phyloP scores from a whole-genome alignment of 2,888 invertebrate genomes.

The Spodoptera littoralis region DNA sequence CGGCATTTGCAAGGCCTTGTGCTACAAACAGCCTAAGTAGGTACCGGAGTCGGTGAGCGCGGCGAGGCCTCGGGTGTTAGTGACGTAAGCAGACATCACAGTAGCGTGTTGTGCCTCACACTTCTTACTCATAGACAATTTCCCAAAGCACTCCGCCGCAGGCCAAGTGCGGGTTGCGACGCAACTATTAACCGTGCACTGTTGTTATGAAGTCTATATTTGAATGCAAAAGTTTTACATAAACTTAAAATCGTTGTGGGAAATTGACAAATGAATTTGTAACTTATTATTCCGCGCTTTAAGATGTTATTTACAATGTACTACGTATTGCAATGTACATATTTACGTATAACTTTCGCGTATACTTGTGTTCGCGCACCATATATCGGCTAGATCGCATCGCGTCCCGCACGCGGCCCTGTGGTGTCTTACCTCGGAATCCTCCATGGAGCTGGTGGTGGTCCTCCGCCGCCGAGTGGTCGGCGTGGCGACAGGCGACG shows the following conservation, averaged over 20 bases:
- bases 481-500: constrained; percentile 69
- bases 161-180: constrained; percentile 61
- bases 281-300: not conserved
- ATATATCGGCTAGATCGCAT: constrained; percentile 59
- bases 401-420: constrained; percentile 62
- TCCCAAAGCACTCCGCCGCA: constrained; percentile 73
- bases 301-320: constrained; percentile 1
- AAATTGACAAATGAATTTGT: not conserved
- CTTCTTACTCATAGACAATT: constrained; percentile 78
- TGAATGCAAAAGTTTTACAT: constrained; percentile 17
- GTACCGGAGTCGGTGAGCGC: constrained; percentile 33
- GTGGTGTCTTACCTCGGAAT: constrained; percentile 84
- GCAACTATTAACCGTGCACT: constrained; percentile 42
- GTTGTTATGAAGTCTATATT: constrained; percentile 16
- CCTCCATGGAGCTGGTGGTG: constrained; percentile 78
- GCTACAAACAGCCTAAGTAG: constrained; percentile 45
- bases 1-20: constrained; percentile 43
- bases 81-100: constrained; percentile 79
- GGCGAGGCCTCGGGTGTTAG: constrained; percentile 61
- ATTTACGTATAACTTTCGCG: not conserved
- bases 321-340: constrained; percentile 6
- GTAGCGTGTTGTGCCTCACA: constrained; percentile 76
- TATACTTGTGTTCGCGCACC: constrained; percentile 3
- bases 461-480: constrained; percentile 64
- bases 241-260: not conserved